These are phyloP conservation scores for Orchesellides sinensis DNA, from an alignment of 2,888 invertebrate genomes.

Conservation along the genomic window DNA sequence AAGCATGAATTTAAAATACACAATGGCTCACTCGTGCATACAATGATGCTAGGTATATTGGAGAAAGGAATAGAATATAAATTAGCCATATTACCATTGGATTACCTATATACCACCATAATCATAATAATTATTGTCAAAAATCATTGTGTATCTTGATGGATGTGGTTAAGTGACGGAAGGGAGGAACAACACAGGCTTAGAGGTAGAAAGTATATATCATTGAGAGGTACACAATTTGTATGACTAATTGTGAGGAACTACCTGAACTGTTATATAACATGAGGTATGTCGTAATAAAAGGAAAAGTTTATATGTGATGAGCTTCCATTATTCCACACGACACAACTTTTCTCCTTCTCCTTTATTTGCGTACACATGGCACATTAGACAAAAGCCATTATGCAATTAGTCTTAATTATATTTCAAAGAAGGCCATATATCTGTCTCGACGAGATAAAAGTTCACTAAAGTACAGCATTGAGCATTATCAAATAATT, in stretches of 20 bases:
- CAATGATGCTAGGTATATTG: neutral
- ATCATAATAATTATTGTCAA: conserved; percentile 34
- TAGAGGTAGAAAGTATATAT: conserved; percentile 2
- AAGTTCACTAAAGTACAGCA: neutral
- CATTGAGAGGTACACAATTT: too few species aligned
- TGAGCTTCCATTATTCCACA: conserved; percentile 54
- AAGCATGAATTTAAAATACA: conserved; percentile 4
- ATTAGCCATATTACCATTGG: conserved; percentile 32
- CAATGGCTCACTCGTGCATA: neutral
- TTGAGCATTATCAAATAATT: neutral
- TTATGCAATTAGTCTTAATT: conserved; percentile 74
- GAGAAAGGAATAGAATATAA: conserved; percentile 50
- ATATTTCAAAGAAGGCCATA: conserved; percentile 66
- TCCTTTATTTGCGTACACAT: conserved; percentile 63
- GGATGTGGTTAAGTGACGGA: conserved; percentile 54
- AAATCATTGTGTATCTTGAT: conserved; percentile 57
- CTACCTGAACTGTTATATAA: neutral
- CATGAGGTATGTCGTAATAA: neutral
- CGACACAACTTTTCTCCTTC: conserved; percentile 48
- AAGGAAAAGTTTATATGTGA: conserved; percentile 44
- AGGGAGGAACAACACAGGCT: conserved; percentile 53
- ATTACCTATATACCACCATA: conserved; percentile 16
- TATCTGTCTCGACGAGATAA: conserved; percentile 58
- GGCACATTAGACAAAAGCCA: conserved; percentile 68
- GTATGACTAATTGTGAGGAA: too few species aligned